Base-by-base conservation (phyloP, 2,797 vertebrate species). In the Hylomyscus alleni region DNA sequence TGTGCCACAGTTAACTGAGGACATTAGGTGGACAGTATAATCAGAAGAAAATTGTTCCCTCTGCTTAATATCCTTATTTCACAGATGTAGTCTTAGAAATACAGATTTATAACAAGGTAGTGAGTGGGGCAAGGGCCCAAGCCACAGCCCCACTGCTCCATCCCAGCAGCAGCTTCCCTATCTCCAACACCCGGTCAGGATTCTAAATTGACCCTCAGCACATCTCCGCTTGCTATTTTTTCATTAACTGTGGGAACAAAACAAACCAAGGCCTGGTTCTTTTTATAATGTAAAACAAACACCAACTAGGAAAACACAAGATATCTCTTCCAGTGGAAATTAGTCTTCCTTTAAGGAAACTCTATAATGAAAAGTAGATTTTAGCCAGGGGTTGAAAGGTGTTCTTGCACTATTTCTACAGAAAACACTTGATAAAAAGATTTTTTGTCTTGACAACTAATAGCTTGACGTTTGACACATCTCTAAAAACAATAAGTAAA, bases 281-380 rank as follows among this genome's bases (percentile, higher is more conserved):
- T 78, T 93, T 47, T 69, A 93, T 37, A 97, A 95, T 83, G 24
- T 60, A 96, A 96, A 85, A 58, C 0, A 88, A 95, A 94, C 77
- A 72, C 60, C 3, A 40, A 90, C 22, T 78, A 29, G 34, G 54
- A 76, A 93, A 92, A 52, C n/a, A 93, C 24, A 87, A 69, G 19
- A 9, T 54, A 83, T 11, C 24, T 40, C 40, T 56, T 90, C 82
- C n/a, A 69, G 0, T 73, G 65, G 44, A 56, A 95, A 73, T 76
- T 22, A 20, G 3, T 60, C 34, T 78, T 90, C 81, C 50, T 87
- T 67, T 4, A 67, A 84, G 90, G 60, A 73, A 90, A 89, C 26
- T 6, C 77, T 58, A 19, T n/a, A 29, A 92, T 44, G 31, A 87
- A 87, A 83, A 72, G 50, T 34, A 80, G 50, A 26, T 47, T 87